Evolutionary conservation across 2,797 vertebrate species (phyloP).

Genomic region (Cynodonichthys magdalenae): DNA sequence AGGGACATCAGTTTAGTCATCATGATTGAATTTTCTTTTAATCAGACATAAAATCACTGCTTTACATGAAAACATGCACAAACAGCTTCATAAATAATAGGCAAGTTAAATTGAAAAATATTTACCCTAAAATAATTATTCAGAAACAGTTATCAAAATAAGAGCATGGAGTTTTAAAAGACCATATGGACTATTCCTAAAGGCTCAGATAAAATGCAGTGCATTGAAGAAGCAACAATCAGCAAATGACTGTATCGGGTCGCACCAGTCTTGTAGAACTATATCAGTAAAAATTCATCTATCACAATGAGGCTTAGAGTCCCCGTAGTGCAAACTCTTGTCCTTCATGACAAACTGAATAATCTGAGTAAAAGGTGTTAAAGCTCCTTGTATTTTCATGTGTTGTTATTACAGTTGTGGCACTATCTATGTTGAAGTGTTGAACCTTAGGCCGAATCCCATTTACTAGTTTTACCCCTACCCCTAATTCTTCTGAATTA

Average conservation of each 20-base stretch:
- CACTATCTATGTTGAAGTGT: conserved; percentile 71
- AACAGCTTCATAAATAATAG: conserved; percentile 92
- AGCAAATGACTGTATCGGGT: conserved; percentile 80
- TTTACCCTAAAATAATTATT: conserved; percentile 53
- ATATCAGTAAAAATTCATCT: conserved; percentile 39
- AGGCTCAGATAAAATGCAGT: conserved; percentile 98
- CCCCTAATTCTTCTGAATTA: not conserved
- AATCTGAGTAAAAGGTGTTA: conserved; percentile 53
- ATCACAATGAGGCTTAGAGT: conserved; percentile 42
- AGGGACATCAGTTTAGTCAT: conserved; percentile 50
- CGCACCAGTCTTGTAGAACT: conserved; percentile 50
- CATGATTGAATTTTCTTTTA: conserved; percentile 53
- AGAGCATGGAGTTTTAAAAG: conserved; percentile 88
- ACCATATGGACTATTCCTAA: conserved; percentile 88
- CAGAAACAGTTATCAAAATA: conserved; percentile 65
- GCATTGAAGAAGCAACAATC: conserved; percentile 84
- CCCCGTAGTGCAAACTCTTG: conserved; percentile 32
- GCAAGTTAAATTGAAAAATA: conserved; percentile 89
- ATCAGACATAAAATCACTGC: conserved; percentile 86
- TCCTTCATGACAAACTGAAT: conserved; percentile 40
- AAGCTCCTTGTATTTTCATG: conserved; percentile 56
- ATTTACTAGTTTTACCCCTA: not conserved
- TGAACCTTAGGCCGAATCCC: conserved; percentile 45
- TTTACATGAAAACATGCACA: conserved; percentile 94
- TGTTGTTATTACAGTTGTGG: conserved; percentile 59